Evolutionary conservation across 2,888 invertebrate species (phyloP), one percentile per base, ranked within the genome.

Genomic region (Philereme transversata): DNA sequence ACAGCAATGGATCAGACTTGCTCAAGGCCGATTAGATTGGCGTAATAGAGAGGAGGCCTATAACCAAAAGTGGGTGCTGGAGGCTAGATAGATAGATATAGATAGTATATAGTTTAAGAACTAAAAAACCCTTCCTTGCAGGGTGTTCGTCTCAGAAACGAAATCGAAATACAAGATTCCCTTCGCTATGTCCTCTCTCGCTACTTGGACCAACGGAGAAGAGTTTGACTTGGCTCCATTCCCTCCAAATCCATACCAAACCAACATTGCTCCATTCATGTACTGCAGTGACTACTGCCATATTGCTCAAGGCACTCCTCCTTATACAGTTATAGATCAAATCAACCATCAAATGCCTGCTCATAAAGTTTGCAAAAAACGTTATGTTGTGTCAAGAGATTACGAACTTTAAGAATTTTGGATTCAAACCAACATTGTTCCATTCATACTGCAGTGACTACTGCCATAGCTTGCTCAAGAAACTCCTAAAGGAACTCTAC

Each of bases 271-370:
- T 0, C 92, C 92, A 0, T 90, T 89, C 67, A 92, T 91, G 91
- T 92, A 92, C 73, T 91, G 92, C 70, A 88, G 87, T 56, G 92
- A 92, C 63, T 91, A 91, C 47, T 91, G 91, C 55, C 91, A 90
- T 53, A 81, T 90, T 7, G 76, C 84, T 0, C 86, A 86, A 65
- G 90, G 91, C 11, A 89, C 90, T 0, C 82, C 86, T 0, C 89
- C 90, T 0, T 85, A 77, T 44, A 82, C 73, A 0, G 90, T 88
- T 0, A 81, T 92, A 4, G 89, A 92, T 46, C 91, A 91, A 65
- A 67, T 83, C 3, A 65, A 68, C 4, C 82, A 83, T 22, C 62
- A 76, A 2, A 66, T 78, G 57, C 80, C 79, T 4, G 76, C 79
- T 0, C 88, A 86, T 48, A 74, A 73, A 60, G 72, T 67, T 7